Conservation (phyloP, 2,113 vertebrate species). For the Eira barbara region DNA sequence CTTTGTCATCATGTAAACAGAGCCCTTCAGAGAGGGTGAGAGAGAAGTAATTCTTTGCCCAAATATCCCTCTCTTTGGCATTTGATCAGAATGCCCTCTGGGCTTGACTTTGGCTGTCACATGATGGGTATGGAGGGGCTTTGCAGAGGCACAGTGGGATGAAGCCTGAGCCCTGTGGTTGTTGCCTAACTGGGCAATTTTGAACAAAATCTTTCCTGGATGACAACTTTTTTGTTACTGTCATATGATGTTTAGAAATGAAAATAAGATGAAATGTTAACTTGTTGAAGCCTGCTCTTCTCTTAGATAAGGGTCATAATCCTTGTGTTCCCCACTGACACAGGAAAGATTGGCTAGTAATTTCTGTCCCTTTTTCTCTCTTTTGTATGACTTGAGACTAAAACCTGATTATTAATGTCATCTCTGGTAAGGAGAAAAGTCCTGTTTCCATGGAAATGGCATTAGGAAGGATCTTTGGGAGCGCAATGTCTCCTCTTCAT, state of each 20-base stretch:
- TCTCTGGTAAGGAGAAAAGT: constrained; percentile 61
- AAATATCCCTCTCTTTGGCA: neutral
- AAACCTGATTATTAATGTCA: constrained; percentile 80
- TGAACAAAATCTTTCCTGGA: constrained; percentile 55
- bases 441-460: constrained; percentile 81
- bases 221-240: neutral
- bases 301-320: neutral
- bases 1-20: neutral
- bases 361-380: constrained; percentile 67
- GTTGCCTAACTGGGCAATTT: constrained; percentile 21
- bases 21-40: neutral
- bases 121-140: neutral
- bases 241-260: constrained; percentile 1
- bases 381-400: constrained; percentile 67
- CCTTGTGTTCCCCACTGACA: neutral
- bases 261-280: constrained; percentile 66
- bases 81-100: neutral
- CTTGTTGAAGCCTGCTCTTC: neutral
- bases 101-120: neutral
- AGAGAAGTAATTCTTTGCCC: neutral
- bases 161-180: neutral
- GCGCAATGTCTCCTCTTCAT: constrained; percentile 57
- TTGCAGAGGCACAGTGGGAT: neutral
- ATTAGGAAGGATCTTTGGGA: constrained; percentile 68
- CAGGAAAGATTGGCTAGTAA: constrained; percentile 49